Conservation (phyloP, 2,888 invertebrate genomes). For the Glaucopsyche alexis region DNA sequence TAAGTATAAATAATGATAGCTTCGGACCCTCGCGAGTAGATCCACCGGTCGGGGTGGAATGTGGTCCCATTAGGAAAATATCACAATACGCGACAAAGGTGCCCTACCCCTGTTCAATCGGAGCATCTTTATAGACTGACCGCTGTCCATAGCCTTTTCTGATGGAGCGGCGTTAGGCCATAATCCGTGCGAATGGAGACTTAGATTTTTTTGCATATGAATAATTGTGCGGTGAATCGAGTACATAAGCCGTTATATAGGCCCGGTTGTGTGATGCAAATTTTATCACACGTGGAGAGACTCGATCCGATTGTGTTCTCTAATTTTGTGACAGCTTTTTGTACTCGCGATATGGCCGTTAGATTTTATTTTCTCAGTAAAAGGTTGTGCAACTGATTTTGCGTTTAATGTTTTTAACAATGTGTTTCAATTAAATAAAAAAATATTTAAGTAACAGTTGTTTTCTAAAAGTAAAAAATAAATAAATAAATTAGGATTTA, state of each 20-base stretch:
- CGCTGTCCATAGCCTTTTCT: constrained; percentile 65
- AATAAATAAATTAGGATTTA: background rate
- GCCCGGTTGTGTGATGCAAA: constrained; percentile 33
- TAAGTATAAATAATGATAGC: constrained; percentile 72
- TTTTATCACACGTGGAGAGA: constrained; percentile 36
- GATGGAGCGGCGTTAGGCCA: constrained; percentile 67
- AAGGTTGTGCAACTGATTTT: background rate
- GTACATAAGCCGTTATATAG: constrained; percentile 41
- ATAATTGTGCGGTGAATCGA: constrained; percentile 47
- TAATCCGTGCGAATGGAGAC: constrained; percentile 64
- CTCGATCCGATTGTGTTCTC: constrained; percentile 25
- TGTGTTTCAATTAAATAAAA: background rate
- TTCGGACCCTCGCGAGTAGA: constrained; percentile 48
- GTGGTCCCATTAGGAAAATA: constrained; percentile 75
- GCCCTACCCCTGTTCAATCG: constrained; percentile 63
- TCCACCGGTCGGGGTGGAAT: constrained; percentile 72
- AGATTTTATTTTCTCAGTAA: constrained; percentile 9
- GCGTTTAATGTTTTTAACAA: background rate
- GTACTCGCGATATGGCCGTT: background rate
- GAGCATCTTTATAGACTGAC: constrained; percentile 74
- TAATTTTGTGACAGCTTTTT: constrained; percentile 8
- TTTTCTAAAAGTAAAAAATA: background rate
- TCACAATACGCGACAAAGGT: constrained; percentile 65
- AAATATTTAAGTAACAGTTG: background rate
- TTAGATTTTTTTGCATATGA: constrained; percentile 68